phyloP scores from a whole-genome alignment of 2,888 invertebrate genomes.

The Abrostola tripartita region DNA sequence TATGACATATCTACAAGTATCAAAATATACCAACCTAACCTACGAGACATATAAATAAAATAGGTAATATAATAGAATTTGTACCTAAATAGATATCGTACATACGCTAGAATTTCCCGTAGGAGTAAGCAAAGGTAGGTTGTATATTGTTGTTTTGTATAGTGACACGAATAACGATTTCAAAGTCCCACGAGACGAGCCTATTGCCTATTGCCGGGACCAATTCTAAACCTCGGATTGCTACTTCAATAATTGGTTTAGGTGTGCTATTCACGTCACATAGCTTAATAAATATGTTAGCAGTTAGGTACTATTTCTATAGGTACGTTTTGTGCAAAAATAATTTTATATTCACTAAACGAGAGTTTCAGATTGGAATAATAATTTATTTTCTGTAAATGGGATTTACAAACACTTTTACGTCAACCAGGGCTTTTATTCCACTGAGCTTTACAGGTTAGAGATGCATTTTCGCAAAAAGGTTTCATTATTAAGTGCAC shows the following conservation, averaged over 20 bases:
- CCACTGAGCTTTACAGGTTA: too few species aligned
- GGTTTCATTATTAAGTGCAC: too few species aligned
- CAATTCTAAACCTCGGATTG: neutral
- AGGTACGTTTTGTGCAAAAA: too few species aligned
- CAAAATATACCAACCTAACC: too few species aligned
- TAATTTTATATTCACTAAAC: too few species aligned
- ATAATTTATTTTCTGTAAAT: too few species aligned
- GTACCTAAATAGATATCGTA: neutral
- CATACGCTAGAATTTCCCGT: neutral
- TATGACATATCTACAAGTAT: too few species aligned
- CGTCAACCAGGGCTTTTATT: too few species aligned
- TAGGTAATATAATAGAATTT: neutral
- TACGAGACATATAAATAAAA: neutral
- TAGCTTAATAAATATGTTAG: neutral
- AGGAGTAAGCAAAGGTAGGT: neutral
- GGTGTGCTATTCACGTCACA: neutral
- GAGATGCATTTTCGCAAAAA: too few species aligned
- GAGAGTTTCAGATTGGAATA: too few species aligned
- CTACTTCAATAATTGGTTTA: neutral
- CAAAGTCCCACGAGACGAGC: neutral
- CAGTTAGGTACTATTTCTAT: neutral
- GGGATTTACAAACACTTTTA: too few species aligned
- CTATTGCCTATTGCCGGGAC: neutral
- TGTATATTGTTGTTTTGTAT: neutral
- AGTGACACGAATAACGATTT: constrained; percentile 4